Conservation (phyloP, 2,113 vertebrate species). For the Sylvietta virens region DNA sequence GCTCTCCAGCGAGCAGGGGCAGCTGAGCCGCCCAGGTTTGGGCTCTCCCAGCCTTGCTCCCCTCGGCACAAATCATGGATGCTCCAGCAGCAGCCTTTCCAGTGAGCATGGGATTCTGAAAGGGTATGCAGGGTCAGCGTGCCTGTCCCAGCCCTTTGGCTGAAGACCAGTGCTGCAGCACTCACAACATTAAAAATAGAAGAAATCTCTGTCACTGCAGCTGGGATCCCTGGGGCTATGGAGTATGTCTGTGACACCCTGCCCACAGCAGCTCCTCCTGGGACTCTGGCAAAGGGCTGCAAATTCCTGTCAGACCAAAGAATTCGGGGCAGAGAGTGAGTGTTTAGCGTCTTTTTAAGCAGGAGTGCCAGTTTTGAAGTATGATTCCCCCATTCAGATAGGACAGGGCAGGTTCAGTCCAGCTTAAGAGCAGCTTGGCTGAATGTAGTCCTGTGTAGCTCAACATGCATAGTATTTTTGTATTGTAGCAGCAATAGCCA, state of each 20-base stretch:
- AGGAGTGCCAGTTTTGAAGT: neutral
- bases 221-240: neutral
- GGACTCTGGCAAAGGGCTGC: neutral
- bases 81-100: neutral
- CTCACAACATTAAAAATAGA: neutral
- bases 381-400: neutral
- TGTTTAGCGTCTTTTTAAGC: neutral
- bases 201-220: neutral
- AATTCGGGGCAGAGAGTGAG: neutral
- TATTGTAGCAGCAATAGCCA: neutral
- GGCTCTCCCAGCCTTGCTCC: neutral
- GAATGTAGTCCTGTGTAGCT: neutral
- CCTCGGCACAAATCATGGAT: accelerated
- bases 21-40: neutral
- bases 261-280: neutral
- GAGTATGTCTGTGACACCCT: neutral
- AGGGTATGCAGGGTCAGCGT: neutral
- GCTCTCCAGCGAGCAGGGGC: accelerated
- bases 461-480: neutral
- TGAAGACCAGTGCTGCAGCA: neutral
- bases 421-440: neutral
- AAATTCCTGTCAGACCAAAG: neutral
- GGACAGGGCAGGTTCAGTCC: neutral
- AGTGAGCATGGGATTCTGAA: neutral
- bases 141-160: neutral